Conservation (phyloP, 2,888 invertebrate species). For the Eupeodes luniger region DNA sequence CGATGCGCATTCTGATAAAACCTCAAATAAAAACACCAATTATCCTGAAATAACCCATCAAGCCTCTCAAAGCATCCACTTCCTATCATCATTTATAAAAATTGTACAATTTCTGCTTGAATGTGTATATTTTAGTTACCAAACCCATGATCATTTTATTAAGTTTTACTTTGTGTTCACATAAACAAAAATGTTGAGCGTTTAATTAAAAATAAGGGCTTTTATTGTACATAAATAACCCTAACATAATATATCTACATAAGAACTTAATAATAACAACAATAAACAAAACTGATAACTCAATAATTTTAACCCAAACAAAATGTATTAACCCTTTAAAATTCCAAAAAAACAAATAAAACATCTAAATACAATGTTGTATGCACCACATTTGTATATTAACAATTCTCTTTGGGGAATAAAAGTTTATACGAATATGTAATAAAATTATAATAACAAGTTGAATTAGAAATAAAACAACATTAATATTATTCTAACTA, state of each 20-base stretch:
- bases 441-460: conserved; percentile 58
- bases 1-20: too few species aligned
- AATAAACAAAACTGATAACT: conserved; percentile 1
- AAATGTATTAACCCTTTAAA: conserved; percentile 16
- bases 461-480: conserved; percentile 45
- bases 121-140: too few species aligned
- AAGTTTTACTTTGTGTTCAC: too few species aligned
- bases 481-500: conserved; percentile 25
- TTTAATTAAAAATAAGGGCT: too few species aligned
- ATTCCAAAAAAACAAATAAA: conserved; percentile 24
- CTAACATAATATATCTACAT: neutral
- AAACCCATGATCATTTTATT: too few species aligned
- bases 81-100: too few species aligned
- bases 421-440: conserved; percentile 14
- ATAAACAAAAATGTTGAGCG: too few species aligned
- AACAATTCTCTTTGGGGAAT: conserved; percentile 10
- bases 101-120: too few species aligned
- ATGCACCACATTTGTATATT: conserved; percentile 18
- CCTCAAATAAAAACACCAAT: too few species aligned
- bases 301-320: conserved; percentile 5
- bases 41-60: too few species aligned
- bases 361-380: conserved; percentile 20
- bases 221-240: too few species aligned
- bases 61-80: too few species aligned
- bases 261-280: neutral